Conservation (phyloP, 2,888 invertebrate species). For the Xylocampa areola region DNA sequence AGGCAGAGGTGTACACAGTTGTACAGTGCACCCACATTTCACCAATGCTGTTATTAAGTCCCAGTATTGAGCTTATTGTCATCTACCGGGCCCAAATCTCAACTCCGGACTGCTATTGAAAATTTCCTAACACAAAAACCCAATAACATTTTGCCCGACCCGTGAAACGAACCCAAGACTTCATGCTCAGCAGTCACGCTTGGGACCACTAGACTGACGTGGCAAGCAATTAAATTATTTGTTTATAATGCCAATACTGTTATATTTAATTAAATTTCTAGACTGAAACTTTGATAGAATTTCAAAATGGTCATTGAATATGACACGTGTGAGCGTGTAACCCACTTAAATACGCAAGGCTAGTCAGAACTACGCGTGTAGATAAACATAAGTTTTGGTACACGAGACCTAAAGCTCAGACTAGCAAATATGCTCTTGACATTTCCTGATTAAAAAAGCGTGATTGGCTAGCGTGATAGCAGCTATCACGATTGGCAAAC, state of each 20-base stretch:
- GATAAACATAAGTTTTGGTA: constrained; percentile 10
- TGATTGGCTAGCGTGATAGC: constrained; percentile 30
- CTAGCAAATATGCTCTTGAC: constrained; percentile 69
- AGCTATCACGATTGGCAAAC: constrained; percentile 66
- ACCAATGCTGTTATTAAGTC: too few species aligned
- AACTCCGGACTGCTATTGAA: too few species aligned
- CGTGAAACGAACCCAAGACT: too few species aligned
- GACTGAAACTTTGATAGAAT: not conserved
- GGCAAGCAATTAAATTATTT: too few species aligned
- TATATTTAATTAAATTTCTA: not conserved
- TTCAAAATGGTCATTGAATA: not conserved
- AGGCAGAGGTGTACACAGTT: too few species aligned
- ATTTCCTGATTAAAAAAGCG: constrained; percentile 64
- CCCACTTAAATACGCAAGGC: not conserved
- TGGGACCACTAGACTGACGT: too few species aligned
- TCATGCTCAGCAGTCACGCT: too few species aligned
- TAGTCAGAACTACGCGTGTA: not conserved
- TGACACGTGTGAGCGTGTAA: not conserved
- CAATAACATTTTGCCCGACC: too few species aligned
- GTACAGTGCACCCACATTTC: too few species aligned
- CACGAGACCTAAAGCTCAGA: constrained; percentile 6
- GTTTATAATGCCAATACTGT: constrained; percentile 2
- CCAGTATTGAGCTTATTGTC: too few species aligned
- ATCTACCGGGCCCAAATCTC: too few species aligned
- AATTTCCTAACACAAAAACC: too few species aligned